Evolutionary conservation across 2,797 vertebrate genomes (phyloP).

Genomic region (Enteromius mattozi): DNA sequence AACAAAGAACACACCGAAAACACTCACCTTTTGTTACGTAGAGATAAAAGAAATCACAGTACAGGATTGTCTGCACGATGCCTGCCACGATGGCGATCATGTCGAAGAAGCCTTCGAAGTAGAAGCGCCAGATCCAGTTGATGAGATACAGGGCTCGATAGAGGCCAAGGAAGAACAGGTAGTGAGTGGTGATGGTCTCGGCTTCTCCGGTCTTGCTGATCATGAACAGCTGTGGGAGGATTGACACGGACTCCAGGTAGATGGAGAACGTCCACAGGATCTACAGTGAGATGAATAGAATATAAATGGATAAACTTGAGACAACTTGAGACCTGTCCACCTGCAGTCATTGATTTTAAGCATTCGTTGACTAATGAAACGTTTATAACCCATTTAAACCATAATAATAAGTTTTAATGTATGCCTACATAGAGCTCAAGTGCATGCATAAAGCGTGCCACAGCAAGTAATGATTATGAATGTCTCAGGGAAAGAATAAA

Average conservation of each 20-base stretch:
- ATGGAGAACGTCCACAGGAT: conserved; percentile 97
- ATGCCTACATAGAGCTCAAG: no score
- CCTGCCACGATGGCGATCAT: conserved; percentile 93
- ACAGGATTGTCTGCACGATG: conserved; percentile 96
- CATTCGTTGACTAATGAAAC: background rate
- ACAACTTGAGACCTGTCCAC: no score
- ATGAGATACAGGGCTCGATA: conserved; percentile 92
- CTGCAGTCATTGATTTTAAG: no score
- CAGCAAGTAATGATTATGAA: background rate
- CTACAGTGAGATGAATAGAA: conserved; percentile 77
- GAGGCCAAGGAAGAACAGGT: conserved; percentile 94
- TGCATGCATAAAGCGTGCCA: background rate
- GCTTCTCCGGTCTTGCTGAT: conserved; percentile 95
- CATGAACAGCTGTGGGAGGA: conserved; percentile 97
- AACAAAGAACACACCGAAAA: no score
- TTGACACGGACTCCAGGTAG: conserved; percentile 94
- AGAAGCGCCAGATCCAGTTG: conserved; percentile 96
- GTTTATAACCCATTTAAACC: background rate
- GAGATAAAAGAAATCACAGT: conserved; percentile 97
- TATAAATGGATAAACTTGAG: background rate
- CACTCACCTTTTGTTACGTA: conserved; percentile 95
- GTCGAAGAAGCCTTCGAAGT: conserved; percentile 91
- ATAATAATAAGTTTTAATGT: no score
- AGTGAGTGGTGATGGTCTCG: conserved; percentile 94
- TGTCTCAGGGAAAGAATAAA: no score